phyloP scores from a whole-genome alignment of 2,113 vertebrate species.

The Myodes glareolus region DNA sequence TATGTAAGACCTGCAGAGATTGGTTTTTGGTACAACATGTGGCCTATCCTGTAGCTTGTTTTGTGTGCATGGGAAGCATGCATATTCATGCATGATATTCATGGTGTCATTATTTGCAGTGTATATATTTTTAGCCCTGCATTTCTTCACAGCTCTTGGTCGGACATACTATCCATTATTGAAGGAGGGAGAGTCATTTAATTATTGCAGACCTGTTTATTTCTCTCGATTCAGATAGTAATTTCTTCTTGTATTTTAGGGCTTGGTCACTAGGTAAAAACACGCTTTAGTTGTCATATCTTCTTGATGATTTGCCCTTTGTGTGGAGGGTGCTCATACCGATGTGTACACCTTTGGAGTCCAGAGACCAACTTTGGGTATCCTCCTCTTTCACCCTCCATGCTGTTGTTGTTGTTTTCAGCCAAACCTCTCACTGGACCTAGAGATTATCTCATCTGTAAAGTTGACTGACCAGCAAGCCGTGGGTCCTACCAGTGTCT shows the following conservation, averaged over 20 bases:
- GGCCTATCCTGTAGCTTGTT: background rate
- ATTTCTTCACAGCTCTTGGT: background rate
- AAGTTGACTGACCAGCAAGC: background rate
- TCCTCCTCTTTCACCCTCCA: background rate
- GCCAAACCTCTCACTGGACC: background rate
- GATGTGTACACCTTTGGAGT: background rate
- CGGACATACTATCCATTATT: background rate
- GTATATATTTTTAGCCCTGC: background rate
- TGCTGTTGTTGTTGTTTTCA: background rate
- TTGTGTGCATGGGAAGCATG: background rate
- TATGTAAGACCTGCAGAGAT: background rate
- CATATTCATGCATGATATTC: background rate
- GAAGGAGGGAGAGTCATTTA: background rate
- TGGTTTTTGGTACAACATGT: background rate
- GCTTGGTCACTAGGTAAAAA: background rate
- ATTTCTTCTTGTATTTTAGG: background rate
- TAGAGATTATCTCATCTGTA: background rate
- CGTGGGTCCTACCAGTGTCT: background rate
- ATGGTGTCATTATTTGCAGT: background rate
- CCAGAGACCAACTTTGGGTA: background rate
- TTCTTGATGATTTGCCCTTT: background rate
- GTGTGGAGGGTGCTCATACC: too few relatives aligned
- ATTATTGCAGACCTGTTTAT: background rate
- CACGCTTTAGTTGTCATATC: background rate
- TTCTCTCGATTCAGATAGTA: background rate